Percentiles rank a stretch among this genome's conserved stretches.
phyloP scores from a whole-genome alignment of 2,888 invertebrate genomes.

The Bedellia somnulentella region DNA sequence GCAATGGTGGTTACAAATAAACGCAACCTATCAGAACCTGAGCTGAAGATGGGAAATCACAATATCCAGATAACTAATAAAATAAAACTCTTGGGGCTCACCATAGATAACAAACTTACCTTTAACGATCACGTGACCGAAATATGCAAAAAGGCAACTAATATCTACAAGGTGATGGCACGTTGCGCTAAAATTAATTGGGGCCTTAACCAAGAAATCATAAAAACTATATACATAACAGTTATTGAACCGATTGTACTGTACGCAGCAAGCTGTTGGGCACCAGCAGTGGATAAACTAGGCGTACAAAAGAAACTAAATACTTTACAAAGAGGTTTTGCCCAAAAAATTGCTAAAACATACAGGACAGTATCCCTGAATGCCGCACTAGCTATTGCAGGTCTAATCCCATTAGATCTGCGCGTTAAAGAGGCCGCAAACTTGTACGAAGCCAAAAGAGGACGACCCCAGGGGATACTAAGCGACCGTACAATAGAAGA shows the following conservation, averaged over 20 bases:
- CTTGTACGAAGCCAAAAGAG: slow-evolving; percentile 1
- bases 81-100: slow-evolving; percentile 9
- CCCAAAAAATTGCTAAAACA: too few relatives aligned
- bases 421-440: neutral
- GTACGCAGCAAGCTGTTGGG: slow-evolving; percentile 1
- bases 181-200: slow-evolving; percentile 1
- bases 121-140: slow-evolving; percentile 3
- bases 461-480: neutral
- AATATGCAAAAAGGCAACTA: neutral
- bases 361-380: slow-evolving; percentile 1
- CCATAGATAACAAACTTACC: slow-evolving; percentile 5
- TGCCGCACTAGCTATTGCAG: neutral
- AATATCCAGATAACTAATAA: too few relatives aligned
- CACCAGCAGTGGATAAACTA: slow-evolving; percentile 2
- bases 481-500: neutral
- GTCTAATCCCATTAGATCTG: slow-evolving; percentile 2
- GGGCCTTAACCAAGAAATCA: slow-evolving; percentile 1
- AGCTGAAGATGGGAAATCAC: too few relatives aligned
- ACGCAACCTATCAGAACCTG: too few relatives aligned
- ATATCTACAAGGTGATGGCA: slow-evolving; percentile 1
- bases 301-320: neutral
- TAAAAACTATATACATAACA: too few relatives aligned
- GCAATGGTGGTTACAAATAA: too few relatives aligned
- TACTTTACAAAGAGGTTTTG: slow-evolving; percentile 1
- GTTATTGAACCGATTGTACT: slow-evolving; percentile 4